Conservation (phyloP, 2,113 vertebrate species). For the Xerus inauris region DNA sequence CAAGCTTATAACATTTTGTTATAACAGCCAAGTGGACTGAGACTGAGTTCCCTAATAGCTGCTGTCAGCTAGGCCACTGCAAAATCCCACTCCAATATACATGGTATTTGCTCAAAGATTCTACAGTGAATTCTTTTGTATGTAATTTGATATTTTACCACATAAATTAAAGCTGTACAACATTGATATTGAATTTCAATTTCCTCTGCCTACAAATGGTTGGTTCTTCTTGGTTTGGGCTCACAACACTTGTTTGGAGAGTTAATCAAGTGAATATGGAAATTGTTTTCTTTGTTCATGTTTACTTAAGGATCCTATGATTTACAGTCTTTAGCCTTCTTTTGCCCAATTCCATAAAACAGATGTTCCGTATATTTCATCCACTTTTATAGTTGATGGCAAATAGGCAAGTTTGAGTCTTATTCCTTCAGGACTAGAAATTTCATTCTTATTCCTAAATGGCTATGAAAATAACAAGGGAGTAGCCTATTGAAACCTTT, state of each 20-base stretch:
- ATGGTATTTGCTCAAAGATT: not conserved
- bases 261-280: not conserved
- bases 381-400: not conserved
- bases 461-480: not conserved
- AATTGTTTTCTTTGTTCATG: not conserved
- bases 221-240: not conserved
- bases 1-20: no score
- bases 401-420: not conserved
- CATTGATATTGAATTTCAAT: not conserved
- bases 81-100: not conserved
- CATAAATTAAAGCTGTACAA: not conserved
- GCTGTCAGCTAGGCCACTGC: not conserved
- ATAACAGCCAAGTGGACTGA: not conserved
- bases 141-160: not conserved
- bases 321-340: not conserved
- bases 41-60: not conserved
- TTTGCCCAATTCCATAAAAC: not conserved
- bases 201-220: not conserved
- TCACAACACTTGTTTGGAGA: not conserved
- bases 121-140: not conserved
- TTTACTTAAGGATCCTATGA: not conserved
- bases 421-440: not conserved
- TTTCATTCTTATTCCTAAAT: not conserved
- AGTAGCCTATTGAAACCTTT: not conserved
- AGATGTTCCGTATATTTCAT: not conserved